Base-by-base conservation (phyloP, 2,888 invertebrate species). In the Leucophenga montana region DNA sequence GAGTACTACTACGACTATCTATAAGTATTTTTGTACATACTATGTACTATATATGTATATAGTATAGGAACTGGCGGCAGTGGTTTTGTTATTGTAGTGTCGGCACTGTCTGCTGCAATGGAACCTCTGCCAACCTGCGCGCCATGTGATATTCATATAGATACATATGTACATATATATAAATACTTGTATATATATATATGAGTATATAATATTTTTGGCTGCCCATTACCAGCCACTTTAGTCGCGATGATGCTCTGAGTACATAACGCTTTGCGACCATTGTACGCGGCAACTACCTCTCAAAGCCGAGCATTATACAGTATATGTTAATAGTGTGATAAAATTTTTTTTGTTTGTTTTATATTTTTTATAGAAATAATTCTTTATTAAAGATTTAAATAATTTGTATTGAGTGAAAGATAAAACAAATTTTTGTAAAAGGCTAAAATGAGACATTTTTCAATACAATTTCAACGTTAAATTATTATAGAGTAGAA, bases 141-240 rank as follows among this genome's bases (percentile, higher is more conserved):
- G 18, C 50, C 1, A 18, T 50, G 13, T 3, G 5, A 16, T 50
- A 50, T 69, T 70, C 67, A 20, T 56, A 44, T 53, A 27, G 39
- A 5, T 3, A 18, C 50, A 50, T 18, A 14, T 64, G 48, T 46
- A 46, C 67, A 39, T 0, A 22, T 61, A 70, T 65, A 61, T 68
- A 64, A 50, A 44, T 20, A 68, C 3, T 62, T 62, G 48, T 61
- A 50, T 71, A 70, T 62, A 61, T 71, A 67, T 73, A 67, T 14
- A 5, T 56, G n/a, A 44, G 20, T 59, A 65, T 44, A 48, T 70
- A 71, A 56, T 68, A 75, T 74, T 72, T 71, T 77, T 53, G 68
- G 66, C 69, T 70, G 69, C 65, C 8, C 16, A 66, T 31, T 18
- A 68, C 44, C 50, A 50, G 57, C 57, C 69, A 71, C 74, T 69